Base-by-base conservation (phyloP, 2,888 invertebrate genomes). In the Amblyjoppa fuscipennis region DNA sequence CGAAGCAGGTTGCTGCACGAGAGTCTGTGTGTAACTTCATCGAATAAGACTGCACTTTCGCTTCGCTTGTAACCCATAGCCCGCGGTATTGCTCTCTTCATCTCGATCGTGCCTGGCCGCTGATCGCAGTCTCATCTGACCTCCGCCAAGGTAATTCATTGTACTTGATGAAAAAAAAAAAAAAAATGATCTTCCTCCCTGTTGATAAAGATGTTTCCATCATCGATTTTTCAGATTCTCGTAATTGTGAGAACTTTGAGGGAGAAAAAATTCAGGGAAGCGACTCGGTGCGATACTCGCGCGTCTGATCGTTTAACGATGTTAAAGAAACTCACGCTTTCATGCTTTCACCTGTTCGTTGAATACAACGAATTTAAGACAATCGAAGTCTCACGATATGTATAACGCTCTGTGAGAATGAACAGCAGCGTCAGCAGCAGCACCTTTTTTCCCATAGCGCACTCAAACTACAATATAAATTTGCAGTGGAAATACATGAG, bases 361-460 rank as follows among this genome's bases (percentile, higher is more conserved):
- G 77, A 71, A 75, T 73, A 81, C 31, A 59, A 73, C 71, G 84
- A 81, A 84, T 81, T 81, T 81, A 41, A 64, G 77, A 85, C 84
- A 81, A 85, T 85, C 77, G 53, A 64, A 64, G 73, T 85, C 84
- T 81, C 84, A 85, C 84, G 84, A 75, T 81, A 31, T 45, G 38
- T 41, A 53, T 41, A 41, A 31, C 49, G 34, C 64, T 28, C n/a
- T 31, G 74, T 64, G 78, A 81, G 81, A 78, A 68, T 69, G 41
- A 77, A 41, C 38, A 76, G 25, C 49, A 31, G 31, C 16, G 69
- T 16, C 34, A 5, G 34, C 34, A 31, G 34, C 16, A 64, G 61
- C 16, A 28, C 45, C 13, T n/a, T 64, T 66, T 51, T 81, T 85
- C 84, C 70, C 84, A 78, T 56, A 64, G 73, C 31, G 31, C 31